Percentiles rank a stretch among this genome's conserved stretches.
phyloP scores from a whole-genome alignment of 2,888 invertebrate genomes.

The Alcis repandata region DNA sequence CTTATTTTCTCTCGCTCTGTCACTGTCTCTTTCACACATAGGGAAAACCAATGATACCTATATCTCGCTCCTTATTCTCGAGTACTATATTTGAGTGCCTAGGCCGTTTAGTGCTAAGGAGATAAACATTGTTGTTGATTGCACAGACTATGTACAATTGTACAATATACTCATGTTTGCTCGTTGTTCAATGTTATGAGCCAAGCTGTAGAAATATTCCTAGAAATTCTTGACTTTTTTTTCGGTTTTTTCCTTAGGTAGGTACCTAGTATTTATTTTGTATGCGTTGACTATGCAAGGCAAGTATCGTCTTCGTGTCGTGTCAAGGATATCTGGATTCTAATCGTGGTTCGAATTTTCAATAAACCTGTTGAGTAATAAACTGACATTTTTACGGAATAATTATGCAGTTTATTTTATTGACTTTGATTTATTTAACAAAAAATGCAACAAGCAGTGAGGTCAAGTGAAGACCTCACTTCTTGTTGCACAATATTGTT shows the following conservation, averaged over 20 bases:
- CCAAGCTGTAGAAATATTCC: neutral
- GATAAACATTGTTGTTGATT: too few species aligned
- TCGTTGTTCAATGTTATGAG: too few species aligned
- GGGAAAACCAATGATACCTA: too few species aligned
- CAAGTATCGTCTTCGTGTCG: constrained; percentile 11
- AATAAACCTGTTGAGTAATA: constrained; percentile 24
- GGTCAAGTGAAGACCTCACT: neutral
- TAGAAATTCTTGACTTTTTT: neutral
- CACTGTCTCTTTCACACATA: too few species aligned
- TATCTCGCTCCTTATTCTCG: too few species aligned
- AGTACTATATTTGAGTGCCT: too few species aligned
- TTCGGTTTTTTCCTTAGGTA: constrained; percentile 27
- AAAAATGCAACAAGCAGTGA: neutral
- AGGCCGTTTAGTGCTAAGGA: too few species aligned
- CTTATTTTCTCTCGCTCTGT: too few species aligned
- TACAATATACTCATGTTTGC: too few species aligned
- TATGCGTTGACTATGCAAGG: constrained; percentile 30
- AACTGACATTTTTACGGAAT: constrained; percentile 3
- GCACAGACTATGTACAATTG: too few species aligned
- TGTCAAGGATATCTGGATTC: constrained; percentile 43
- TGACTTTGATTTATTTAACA: neutral
- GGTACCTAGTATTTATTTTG: constrained; percentile 19
- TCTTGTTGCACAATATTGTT: neutral
- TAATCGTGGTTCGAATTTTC: constrained; percentile 40
- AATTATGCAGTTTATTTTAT: neutral